Conservation (phyloP, 1,140 invertebrate genomes). For the Cyphomyrmex costatus region DNA sequence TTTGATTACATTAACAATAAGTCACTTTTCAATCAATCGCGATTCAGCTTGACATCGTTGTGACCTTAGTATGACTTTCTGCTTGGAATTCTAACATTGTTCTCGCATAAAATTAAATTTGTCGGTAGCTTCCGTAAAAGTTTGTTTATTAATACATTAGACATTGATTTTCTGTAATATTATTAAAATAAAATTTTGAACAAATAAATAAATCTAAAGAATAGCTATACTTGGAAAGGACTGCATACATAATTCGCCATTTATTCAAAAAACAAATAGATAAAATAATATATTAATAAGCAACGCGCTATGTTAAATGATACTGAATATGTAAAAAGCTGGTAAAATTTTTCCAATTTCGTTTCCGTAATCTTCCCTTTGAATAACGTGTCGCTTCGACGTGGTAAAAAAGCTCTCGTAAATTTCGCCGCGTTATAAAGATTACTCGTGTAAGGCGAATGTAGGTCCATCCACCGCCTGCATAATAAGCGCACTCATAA, state of each 20-base stretch:
- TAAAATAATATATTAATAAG: not conserved
- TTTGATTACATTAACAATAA: too few relatives aligned
- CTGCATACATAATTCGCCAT: not conserved
- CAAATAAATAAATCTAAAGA: too few relatives aligned
- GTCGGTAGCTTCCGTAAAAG: too few relatives aligned
- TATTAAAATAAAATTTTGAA: too few relatives aligned
- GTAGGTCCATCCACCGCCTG: not conserved
- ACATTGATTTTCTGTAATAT: too few relatives aligned
- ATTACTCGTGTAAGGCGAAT: conserved; percentile 25
- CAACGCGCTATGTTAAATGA: not conserved
- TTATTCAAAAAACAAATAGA: not conserved
- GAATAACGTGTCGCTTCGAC: not conserved
- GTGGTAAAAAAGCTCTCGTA: conserved; percentile 1
- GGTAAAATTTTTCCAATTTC: not conserved
- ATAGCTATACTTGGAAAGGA: too few relatives aligned
- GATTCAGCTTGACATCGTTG: too few relatives aligned
- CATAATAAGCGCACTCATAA: conserved; percentile 47
- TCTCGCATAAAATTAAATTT: too few relatives aligned
- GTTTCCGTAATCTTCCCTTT: not conserved
- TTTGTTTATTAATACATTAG: too few relatives aligned
- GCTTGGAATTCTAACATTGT: too few relatives aligned
- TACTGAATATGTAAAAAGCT: not conserved
- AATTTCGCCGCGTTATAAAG: conserved; percentile 1
- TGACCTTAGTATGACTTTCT: too few relatives aligned
- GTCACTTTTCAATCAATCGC: too few relatives aligned